Conservation (phyloP, 2,113 vertebrate genomes). For the Grammomys surdaster region DNA sequence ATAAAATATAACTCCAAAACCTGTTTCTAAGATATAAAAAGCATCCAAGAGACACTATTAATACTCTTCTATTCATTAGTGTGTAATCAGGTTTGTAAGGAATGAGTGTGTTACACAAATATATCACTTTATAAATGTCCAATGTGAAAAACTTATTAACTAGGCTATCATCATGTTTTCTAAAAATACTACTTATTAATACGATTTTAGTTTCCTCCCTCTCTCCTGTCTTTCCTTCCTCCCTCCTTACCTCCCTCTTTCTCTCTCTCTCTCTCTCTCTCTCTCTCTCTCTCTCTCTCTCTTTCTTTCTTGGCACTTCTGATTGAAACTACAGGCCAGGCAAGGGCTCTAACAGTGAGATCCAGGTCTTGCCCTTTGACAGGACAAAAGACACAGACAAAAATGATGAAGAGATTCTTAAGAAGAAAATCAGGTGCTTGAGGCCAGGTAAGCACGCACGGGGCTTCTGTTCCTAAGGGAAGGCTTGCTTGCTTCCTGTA, state of each 20-base stretch:
- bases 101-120: constrained; percentile 5
- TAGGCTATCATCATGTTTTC: not conserved
- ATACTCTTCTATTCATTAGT: not conserved
- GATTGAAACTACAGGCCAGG: not conserved
- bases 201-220: not conserved
- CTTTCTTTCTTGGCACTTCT: too few species aligned
- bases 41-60: not conserved
- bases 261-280: too few species aligned
- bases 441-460: not conserved
- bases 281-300: too few species aligned
- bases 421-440: not conserved
- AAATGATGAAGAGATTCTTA: not conserved
- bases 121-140: not conserved
- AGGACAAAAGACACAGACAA: not conserved
- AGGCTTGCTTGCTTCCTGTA: not conserved
- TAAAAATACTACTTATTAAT: constrained; percentile 15
- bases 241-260: not conserved
- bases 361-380: not conserved
- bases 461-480: not conserved
- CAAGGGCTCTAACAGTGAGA: not conserved
- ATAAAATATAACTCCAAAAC: not conserved
- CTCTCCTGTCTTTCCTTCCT: too few species aligned
- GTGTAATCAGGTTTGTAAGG: not conserved
- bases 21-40: not conserved
- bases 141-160: not conserved